Evolutionary conservation across 2,888 invertebrate genomes (phyloP).

Genomic region (Tryphoninae sp.): DNA sequence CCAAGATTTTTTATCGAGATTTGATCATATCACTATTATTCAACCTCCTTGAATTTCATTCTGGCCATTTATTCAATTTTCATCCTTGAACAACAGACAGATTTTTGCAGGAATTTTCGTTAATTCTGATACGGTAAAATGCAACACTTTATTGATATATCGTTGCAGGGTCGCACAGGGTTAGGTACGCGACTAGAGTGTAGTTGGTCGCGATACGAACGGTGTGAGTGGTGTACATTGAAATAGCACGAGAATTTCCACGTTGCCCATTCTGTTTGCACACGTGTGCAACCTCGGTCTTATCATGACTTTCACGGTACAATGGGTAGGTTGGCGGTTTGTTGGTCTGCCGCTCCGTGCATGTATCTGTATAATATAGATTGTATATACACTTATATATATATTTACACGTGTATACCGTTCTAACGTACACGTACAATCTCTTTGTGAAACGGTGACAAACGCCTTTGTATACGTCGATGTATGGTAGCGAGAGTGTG

Average conservation of each 20-base stretch:
- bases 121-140: constrained; percentile 39
- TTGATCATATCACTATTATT: too few relatives aligned
- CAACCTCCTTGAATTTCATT: too few relatives aligned
- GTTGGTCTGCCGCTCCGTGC: constrained; percentile 37
- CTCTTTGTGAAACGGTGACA: constrained; percentile 21
- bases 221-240: constrained; percentile 15
- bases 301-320: constrained; percentile 63
- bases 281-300: constrained; percentile 58
- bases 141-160: constrained; percentile 44
- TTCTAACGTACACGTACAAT: constrained; percentile 33
- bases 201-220: constrained; percentile 13
- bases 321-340: constrained; percentile 53
- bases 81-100: background rate
- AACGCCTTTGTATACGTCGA: constrained; percentile 63
- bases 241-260: constrained; percentile 49
- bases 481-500: constrained; percentile 51
- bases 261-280: constrained; percentile 55
- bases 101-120: constrained; percentile 34
- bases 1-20: too few relatives aligned
- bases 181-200: constrained; percentile 7
- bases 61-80: background rate
- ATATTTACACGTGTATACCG: background rate
- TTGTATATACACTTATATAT: background rate
- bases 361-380: background rate
- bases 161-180: constrained; percentile 27